Conservation (phyloP, 2,113 vertebrate genomes). For the Sigmodon hispidus region DNA sequence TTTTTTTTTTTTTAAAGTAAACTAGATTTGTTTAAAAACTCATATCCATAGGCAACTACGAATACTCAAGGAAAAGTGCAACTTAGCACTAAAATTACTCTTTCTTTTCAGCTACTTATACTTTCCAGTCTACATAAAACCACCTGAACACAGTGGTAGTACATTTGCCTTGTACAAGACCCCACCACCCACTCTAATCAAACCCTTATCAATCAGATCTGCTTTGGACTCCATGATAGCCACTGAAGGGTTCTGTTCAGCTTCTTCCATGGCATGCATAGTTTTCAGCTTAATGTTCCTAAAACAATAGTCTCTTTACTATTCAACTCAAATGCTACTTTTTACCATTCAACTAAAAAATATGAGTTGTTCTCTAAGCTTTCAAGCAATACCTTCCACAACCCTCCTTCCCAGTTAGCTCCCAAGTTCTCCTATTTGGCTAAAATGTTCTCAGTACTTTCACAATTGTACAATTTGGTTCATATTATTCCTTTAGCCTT, state of each 20-base stretch:
- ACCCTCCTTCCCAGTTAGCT: not conserved
- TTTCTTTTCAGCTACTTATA: not conserved
- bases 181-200: not conserved
- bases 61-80: not conserved
- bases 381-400: not conserved
- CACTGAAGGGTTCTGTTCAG: not conserved
- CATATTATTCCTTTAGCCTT: not conserved
- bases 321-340: no score
- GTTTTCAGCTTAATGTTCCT: conserved; percentile 15
- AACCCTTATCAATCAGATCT: not conserved
- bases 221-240: not conserved
- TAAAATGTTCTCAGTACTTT: not conserved
- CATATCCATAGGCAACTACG: not conserved
- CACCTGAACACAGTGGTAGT: not conserved
- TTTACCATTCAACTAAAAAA: not conserved
- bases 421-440: not conserved
- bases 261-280: not conserved
- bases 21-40: not conserved
- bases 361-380: not conserved
- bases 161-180: not conserved
- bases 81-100: not conserved
- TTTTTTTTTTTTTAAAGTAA: no score
- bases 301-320: conserved; percentile 30
- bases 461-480: not conserved
- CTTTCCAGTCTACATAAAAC: not conserved